These are phyloP conservation scores for Chionoecetes opilio DNA, from an alignment of 1,140 invertebrate species.

Conservation along the genomic window DNA sequence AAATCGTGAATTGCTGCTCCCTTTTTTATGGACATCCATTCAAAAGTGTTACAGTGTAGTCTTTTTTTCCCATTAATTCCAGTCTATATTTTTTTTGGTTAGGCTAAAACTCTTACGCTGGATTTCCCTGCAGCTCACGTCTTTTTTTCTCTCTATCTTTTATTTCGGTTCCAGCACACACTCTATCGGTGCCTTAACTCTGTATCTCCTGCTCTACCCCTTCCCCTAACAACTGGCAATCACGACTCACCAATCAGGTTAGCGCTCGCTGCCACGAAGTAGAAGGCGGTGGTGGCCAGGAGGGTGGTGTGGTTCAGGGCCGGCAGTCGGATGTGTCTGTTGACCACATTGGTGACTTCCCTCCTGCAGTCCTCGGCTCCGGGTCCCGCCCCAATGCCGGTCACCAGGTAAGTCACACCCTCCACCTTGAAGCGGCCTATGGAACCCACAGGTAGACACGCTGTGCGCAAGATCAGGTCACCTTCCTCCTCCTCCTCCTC, in stretches of 20 bases:
- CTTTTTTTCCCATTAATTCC: neutral
- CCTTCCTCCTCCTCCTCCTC: neutral
- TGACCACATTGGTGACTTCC: slow-evolving; percentile 70
- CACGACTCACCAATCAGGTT: slow-evolving; percentile 72
- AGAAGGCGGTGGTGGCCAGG: slow-evolving; percentile 74
- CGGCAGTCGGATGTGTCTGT: slow-evolving; percentile 66
- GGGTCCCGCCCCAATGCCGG: slow-evolving; percentile 44
- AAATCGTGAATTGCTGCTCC: neutral
- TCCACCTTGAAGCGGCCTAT: slow-evolving; percentile 68
- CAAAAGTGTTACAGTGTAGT: neutral
- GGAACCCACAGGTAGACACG: slow-evolving; percentile 71
- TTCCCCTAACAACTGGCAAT: neutral
- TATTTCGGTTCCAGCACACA: neutral
- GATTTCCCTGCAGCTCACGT: too few relatives aligned
- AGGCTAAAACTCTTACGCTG: neutral
- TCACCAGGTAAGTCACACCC: slow-evolving; percentile 70
- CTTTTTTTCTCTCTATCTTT: neutral
- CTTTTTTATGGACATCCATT: neutral
- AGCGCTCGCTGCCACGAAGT: slow-evolving; percentile 75
- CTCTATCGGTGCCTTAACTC: neutral
- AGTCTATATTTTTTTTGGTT: neutral
- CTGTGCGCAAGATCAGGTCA: slow-evolving; percentile 63
- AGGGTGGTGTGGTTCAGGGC: slow-evolving; percentile 65
- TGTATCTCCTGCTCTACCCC: too few relatives aligned
- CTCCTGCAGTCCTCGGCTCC: slow-evolving; percentile 69